Evolutionary conservation across 2,888 invertebrate species (phyloP), one percentile per base, ranked within the genome.

Genomic region (Trichopria drosophilae): DNA sequence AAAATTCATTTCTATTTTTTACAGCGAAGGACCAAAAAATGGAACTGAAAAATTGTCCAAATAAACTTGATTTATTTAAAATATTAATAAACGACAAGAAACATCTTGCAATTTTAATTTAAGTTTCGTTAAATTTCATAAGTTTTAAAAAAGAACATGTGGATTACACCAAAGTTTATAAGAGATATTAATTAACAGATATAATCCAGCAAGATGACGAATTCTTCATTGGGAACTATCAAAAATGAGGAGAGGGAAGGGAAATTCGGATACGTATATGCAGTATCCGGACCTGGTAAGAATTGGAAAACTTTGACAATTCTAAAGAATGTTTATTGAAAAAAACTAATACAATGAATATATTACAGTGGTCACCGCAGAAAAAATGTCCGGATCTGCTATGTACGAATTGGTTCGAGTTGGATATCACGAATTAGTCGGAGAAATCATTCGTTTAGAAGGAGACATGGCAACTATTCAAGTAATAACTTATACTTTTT

Each of bases 361-460:
- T 48, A 37, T 72, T 76, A 51, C 74, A 97, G 99, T 99, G 78
- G 99, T 99, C 40, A 98, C 96, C 55, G 99, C 99, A 60, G 95
- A 99, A 78, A 90, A 90, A 76, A 99, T 99, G 99, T 87, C 96
- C 53, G 99, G 99, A 57, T 92, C 98, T 20, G 98, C 98, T 84
- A 99, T 99, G 97, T 99, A 98, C 87, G 99, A 99, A 81, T 78
- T 99, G 81, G 99, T 99, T 59, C 87, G 99, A 65, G 99, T 99
- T 31, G 99, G 99, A 1, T 97, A 99, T 80, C 85, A 87, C 66
- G 97, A 99, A 78, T 82, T 99, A 69, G 99, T 99, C 12, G 99
- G 99, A 61, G 99, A 99, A 82, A 99, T 99, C 79, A 99, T 99
- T 79, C 89, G 99, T 79, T 84, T 99, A 58, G 99, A 99, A 80